These are phyloP conservation scores for Oxycera nigricornis DNA, from an alignment of 2,888 invertebrate species.

Conservation along the genomic window DNA sequence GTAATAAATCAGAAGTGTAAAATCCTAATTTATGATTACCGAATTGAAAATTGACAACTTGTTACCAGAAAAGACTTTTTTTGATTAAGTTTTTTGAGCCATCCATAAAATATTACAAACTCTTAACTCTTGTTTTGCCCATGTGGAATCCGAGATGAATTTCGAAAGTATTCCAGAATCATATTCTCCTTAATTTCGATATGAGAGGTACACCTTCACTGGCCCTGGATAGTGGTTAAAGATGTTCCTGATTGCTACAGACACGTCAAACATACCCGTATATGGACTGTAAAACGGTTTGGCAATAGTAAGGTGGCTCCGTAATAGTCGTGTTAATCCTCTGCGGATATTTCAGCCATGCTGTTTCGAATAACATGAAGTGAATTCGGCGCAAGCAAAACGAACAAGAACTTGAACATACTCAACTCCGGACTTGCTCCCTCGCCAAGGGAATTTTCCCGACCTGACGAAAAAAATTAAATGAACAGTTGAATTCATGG, in stretches of 20 bases:
- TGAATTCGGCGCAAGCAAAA: not conserved
- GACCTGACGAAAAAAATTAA: not conserved
- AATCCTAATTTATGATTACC: no score
- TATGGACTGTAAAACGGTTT: not conserved
- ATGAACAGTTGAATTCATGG: constrained; percentile 7
- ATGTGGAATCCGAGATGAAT: no score
- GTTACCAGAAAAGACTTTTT: no score
- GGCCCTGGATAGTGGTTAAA: not conserved
- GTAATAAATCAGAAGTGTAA: no score
- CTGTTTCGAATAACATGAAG: constrained; percentile 4
- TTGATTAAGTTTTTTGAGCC: no score
- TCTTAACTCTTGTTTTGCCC: no score
- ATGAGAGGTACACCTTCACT: no score
- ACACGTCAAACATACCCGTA: not conserved
- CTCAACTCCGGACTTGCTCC: not conserved
- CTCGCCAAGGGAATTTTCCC: constrained; percentile 23
- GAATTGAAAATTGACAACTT: no score
- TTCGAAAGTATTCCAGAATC: no score
- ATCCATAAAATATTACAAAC: no score
- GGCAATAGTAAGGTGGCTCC: not conserved
- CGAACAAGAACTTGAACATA: not conserved
- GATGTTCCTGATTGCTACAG: not conserved
- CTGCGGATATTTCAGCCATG: constrained; percentile 19
- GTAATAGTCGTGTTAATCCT: constrained; percentile 40
- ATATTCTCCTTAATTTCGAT: no score